Evolutionary conservation across 2,113 vertebrate species (phyloP).

Genomic region (Megatriorchis doriae): DNA sequence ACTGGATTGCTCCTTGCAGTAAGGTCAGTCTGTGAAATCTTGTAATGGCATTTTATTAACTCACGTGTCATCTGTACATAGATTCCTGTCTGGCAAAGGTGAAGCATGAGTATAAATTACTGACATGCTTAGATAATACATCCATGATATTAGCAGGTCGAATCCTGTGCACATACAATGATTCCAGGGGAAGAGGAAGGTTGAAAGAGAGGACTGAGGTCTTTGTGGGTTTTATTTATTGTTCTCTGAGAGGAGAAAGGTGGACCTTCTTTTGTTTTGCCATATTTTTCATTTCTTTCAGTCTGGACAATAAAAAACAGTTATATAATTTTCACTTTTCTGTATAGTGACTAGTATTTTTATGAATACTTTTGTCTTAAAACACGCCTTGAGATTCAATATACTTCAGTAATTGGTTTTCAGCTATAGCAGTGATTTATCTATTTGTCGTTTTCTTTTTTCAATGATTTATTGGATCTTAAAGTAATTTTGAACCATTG

Average conservation of each 20-base stretch:
- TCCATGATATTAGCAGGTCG: neutral
- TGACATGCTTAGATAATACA: neutral
- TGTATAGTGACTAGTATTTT: neutral
- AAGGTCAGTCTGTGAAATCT: slow-evolving; percentile 78
- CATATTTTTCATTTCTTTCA: neutral
- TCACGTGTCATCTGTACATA: neutral
- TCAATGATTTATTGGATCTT: neutral
- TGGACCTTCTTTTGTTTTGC: neutral
- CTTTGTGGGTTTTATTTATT: neutral
- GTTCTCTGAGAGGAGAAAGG: neutral
- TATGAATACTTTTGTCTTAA: neutral
- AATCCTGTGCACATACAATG: neutral
- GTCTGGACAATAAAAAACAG: neutral
- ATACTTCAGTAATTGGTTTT: neutral
- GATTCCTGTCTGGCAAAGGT: neutral
- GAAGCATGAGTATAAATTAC: neutral
- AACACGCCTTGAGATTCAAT: neutral
- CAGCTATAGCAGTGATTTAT: neutral
- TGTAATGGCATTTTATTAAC: neutral
- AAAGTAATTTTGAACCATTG: neutral
- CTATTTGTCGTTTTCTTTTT: neutral
- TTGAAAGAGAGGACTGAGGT: neutral
- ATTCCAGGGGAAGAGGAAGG: neutral
- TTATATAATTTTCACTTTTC: neutral
- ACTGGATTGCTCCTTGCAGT: slow-evolving; percentile 93